These are phyloP conservation scores for Himalopsyche japonica DNA, from an alignment of 2,888 invertebrate genomes.

Conservation along the genomic window DNA sequence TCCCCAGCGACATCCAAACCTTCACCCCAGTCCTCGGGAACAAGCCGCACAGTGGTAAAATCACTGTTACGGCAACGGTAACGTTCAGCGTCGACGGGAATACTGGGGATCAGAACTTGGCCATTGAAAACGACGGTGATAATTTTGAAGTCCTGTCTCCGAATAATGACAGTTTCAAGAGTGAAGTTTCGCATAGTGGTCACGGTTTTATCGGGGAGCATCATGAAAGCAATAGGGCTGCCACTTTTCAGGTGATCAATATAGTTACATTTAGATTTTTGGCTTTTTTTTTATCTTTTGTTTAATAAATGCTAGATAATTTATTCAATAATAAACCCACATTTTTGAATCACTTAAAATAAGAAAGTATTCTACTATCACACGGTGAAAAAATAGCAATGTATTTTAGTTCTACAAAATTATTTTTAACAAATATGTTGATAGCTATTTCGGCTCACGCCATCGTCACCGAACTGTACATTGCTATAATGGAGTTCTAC, in stretches of 20 bases:
- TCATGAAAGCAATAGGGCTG: slow-evolving; percentile 16
- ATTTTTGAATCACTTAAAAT: too few relatives aligned
- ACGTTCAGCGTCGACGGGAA: slow-evolving; percentile 71
- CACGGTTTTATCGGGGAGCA: slow-evolving; percentile 33
- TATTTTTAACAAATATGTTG: too few relatives aligned
- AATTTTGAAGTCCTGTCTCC: slow-evolving; percentile 45
- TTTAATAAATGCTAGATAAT: too few relatives aligned
- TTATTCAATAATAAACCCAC: too few relatives aligned
- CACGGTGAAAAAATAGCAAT: too few relatives aligned
- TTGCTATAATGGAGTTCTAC: too few relatives aligned
- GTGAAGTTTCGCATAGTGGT: slow-evolving; percentile 25
- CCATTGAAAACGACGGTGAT: slow-evolving; percentile 46
- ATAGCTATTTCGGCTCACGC: too few relatives aligned
- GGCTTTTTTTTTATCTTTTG: too few relatives aligned
- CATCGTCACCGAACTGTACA: too few relatives aligned
- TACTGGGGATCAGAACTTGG: slow-evolving; percentile 56
- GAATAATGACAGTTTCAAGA: slow-evolving; percentile 29
- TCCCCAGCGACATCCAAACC: slow-evolving; percentile 54
- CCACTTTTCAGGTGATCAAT: slow-evolving; percentile 31
- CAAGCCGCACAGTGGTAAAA: slow-evolving; percentile 64
- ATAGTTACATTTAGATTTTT: too few relatives aligned
- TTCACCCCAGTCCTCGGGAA: slow-evolving; percentile 53
- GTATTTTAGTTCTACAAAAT: too few relatives aligned
- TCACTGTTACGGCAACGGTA: slow-evolving; percentile 84
- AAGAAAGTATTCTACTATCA: too few relatives aligned